phyloP scores from a whole-genome alignment of 2,797 vertebrate genomes.

The Thamnophis elegans region DNA sequence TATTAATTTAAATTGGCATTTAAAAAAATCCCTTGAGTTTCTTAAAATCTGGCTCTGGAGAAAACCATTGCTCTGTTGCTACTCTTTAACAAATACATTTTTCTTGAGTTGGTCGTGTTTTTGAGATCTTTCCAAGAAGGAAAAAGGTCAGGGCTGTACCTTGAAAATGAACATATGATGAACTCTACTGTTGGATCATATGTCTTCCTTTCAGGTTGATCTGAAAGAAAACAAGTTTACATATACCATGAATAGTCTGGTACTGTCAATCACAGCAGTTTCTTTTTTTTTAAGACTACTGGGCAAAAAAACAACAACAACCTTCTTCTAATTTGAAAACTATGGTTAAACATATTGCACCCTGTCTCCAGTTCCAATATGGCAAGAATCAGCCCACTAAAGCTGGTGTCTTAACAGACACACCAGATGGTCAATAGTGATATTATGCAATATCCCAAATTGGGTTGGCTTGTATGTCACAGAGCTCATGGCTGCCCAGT shows the following conservation, averaged over 20 bases:
- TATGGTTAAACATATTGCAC: not conserved
- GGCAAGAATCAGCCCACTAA: not conserved
- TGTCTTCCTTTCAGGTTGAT: not conserved
- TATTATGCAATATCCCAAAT: not conserved
- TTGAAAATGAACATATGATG: not conserved
- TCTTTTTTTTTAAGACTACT: no score
- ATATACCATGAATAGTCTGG: not conserved
- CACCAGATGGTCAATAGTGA: slow-evolving; percentile 15
- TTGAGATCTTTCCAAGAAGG: not conserved
- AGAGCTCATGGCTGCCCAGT: not conserved
- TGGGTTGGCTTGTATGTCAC: not conserved
- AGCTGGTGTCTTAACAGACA: not conserved
- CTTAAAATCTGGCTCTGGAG: not conserved
- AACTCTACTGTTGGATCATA: not conserved
- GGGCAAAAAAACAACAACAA: not conserved
- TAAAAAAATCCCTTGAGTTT: not conserved
- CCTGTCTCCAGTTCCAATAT: not conserved
- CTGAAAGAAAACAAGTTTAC: not conserved
- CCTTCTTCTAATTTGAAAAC: not conserved
- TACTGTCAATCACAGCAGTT: not conserved
- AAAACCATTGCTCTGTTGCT: not conserved
- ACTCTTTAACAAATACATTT: not conserved
- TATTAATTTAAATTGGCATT: not conserved
- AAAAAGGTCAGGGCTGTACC: not conserved
- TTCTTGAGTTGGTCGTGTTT: not conserved